Conservation (phyloP, 2,888 invertebrate genomes). For the Harpalus rufipes region DNA sequence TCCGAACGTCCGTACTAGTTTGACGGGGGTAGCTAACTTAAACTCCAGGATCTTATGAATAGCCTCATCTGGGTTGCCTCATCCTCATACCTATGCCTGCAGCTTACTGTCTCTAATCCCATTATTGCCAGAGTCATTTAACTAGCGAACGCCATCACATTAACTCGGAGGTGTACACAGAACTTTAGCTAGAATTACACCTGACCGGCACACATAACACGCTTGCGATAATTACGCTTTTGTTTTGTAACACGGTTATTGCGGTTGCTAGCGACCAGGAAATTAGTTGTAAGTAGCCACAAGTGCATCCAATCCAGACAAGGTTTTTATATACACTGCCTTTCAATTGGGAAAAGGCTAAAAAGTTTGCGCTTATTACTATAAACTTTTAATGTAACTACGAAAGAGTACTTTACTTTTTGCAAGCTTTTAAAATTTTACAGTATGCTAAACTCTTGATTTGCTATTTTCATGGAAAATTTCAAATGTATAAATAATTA, state of each 20-base stretch:
- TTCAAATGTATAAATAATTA: no score
- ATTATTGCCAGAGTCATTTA: constrained; percentile 71
- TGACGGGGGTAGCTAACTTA: constrained; percentile 51
- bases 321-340: background rate
- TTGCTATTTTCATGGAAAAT: background rate
- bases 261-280: constrained; percentile 6
- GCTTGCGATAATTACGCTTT: constrained; percentile 50
- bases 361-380: background rate
- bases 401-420: background rate
- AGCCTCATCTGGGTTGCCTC: constrained; percentile 60
- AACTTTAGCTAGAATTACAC: constrained; percentile 54
- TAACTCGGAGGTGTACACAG: constrained; percentile 49
- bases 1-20: constrained; percentile 48
- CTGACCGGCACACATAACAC: constrained; percentile 46
- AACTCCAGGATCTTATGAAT: constrained; percentile 61
- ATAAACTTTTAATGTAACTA: background rate
- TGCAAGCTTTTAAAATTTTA: background rate
- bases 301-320: constrained; percentile 20
- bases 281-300: constrained; percentile 45
- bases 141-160: constrained; percentile 62
- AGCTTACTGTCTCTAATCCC: constrained; percentile 70
- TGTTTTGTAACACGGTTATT: constrained; percentile 53
- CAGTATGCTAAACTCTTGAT: background rate
- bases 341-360: background rate
- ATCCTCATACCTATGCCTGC: constrained; percentile 30